Evolutionary conservation across 2,888 invertebrate species (phyloP).

Genomic region (Flexamia atlantica): DNA sequence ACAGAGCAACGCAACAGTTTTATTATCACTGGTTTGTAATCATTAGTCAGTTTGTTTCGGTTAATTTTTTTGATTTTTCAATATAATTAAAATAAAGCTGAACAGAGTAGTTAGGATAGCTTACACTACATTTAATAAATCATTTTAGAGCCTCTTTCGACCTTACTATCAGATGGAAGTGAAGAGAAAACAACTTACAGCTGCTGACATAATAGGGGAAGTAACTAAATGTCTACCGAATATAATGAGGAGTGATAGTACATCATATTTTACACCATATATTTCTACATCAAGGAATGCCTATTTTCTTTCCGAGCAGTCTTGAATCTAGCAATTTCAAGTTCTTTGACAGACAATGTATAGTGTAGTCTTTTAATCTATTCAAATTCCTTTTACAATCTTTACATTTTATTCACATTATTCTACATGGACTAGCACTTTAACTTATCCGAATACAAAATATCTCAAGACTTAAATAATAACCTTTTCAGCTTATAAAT

Average conservation of each 20-base stretch:
- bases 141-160: not conserved
- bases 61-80: no score
- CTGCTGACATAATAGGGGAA: not conserved
- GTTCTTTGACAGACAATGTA: slow-evolving; percentile 14
- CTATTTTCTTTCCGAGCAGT: slow-evolving; percentile 20
- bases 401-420: slow-evolving; percentile 40
- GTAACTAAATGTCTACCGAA: not conserved
- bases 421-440: slow-evolving; percentile 41
- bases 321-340: slow-evolving; percentile 50
- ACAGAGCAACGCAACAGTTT: no score
- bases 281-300: slow-evolving; percentile 36
- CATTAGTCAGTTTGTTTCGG: no score
- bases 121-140: slow-evolving; percentile 22
- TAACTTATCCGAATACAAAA: slow-evolving; percentile 36
- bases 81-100: no score
- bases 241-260: not conserved
- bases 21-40: no score
- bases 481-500: slow-evolving; percentile 20
- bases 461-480: slow-evolving; percentile 23
- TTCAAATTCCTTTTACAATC: slow-evolving; percentile 13
- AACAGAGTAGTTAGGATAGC: not conserved
- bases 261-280: slow-evolving; percentile 2
- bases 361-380: not conserved
- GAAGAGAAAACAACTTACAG: not conserved
- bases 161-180: not conserved